A percentile compares a stretch with the other conserved stretches of the same genome.
phyloP scores from a whole-genome alignment of 2,113 vertebrate species.

The Gymnorhina tibicen region DNA sequence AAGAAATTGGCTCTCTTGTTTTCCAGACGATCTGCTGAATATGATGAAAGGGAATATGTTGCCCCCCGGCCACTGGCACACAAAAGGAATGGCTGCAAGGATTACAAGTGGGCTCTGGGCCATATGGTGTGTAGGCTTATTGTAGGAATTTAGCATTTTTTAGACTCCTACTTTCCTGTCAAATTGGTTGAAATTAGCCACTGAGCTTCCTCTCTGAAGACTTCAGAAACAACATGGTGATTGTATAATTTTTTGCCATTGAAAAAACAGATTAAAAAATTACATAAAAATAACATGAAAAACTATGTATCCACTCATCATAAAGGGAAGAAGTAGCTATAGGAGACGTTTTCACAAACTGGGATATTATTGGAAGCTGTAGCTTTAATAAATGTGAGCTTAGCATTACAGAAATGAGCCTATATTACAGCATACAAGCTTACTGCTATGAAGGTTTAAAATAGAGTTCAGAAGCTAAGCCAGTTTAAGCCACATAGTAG shows the following conservation, averaged over 20 bases:
- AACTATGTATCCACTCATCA: not conserved
- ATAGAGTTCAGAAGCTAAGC: constrained; percentile 44
- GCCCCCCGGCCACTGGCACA: constrained; percentile 29
- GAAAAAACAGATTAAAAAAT: not conserved
- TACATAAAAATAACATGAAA: not conserved
- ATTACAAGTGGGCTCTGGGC: constrained; percentile 13
- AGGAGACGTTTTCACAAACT: not conserved
- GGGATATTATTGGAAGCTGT: not conserved
- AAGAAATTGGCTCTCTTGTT: not conserved
- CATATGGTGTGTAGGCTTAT: constrained; percentile 59
- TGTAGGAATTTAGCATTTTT: constrained; percentile 46
- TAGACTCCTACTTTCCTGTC: constrained; percentile 41
- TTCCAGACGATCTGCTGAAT: not conserved
- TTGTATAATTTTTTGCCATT: not conserved
- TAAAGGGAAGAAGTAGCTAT: not conserved
- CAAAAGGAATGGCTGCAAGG: not conserved
- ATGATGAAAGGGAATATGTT: constrained; percentile 8
- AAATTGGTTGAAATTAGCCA: constrained; percentile 44
- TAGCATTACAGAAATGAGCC: not conserved
- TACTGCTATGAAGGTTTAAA: constrained; percentile 17
- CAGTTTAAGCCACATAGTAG: constrained; percentile 18
- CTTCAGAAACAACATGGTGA: not conserved
- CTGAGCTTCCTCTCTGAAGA: not conserved
- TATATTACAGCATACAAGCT: not conserved
- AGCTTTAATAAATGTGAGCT: not conserved